phyloP scores from a whole-genome alignment of 2,888 invertebrate genomes.

The Clistopyga incitator region DNA sequence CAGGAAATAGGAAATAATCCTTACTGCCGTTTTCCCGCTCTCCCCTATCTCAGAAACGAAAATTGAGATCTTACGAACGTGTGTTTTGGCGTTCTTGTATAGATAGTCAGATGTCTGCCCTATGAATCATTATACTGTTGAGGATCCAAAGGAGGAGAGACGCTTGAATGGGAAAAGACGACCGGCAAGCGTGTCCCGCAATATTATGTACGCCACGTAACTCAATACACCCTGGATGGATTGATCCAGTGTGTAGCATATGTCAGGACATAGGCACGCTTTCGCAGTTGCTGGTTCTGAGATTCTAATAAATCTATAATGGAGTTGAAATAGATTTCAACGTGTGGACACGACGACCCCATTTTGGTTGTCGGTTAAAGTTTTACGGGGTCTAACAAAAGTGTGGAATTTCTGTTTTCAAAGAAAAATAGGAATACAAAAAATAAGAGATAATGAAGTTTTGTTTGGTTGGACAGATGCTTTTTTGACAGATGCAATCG shows the following conservation, averaged over 20 bases:
- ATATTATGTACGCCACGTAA: slow-evolving; percentile 63
- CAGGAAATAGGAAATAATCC: no score
- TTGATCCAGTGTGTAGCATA: slow-evolving; percentile 33
- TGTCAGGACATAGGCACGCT: slow-evolving; percentile 20
- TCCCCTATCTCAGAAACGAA: background rate
- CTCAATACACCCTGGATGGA: slow-evolving; percentile 69
- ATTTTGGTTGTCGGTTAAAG: slow-evolving; percentile 15
- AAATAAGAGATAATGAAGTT: background rate
- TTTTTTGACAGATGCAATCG: background rate
- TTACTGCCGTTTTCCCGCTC: slow-evolving; percentile 11
- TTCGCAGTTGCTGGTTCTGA: slow-evolving; percentile 28
- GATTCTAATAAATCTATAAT: slow-evolving; percentile 51
- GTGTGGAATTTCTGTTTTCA: slow-evolving; percentile 3
- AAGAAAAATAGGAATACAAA: background rate
- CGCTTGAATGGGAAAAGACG: slow-evolving; percentile 31
- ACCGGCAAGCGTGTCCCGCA: slow-evolving; percentile 7
- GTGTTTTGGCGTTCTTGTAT: slow-evolving; percentile 1
- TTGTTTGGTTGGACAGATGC: slow-evolving; percentile 1
- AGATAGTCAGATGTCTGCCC: background rate
- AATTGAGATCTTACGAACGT: background rate
- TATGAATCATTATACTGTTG: slow-evolving; percentile 33
- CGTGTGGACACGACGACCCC: slow-evolving; percentile 1
- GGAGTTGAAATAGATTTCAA: no score
- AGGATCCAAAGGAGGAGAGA: slow-evolving; percentile 3
- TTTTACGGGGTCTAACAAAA: background rate